Base-by-base conservation (phyloP, 2,797 vertebrate genomes). In the Chloroceryle amazona region DNA sequence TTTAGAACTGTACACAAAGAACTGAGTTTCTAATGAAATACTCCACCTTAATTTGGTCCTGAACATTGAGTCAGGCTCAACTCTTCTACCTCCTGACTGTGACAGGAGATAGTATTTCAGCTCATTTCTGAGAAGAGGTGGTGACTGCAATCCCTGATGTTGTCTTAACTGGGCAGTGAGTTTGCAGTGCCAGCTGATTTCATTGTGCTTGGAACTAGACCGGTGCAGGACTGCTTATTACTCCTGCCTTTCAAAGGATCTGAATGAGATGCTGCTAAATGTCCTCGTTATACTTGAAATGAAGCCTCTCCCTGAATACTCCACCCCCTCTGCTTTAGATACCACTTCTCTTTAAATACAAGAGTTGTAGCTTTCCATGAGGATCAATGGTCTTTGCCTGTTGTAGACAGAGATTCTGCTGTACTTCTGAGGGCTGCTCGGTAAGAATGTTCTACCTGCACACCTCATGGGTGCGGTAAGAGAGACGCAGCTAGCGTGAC, bases 381-480 rank as follows among this genome's bases (percentile, higher is more conserved):
- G 12, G 13, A n/a, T 61, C 46, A 37, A 2, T 3, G 3, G 2
- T 13, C 15, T 72, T 58, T 65, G 41, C 52, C 31, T 55, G 0
- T 54, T 91, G 31, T 26, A 8, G 47, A 13, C 12, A 9, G 78
- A 81, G 41, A 81, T 6, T 62, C 46, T 33, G 5, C 21, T 83
- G 1, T 16, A 49, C 21, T 3, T 1, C 22, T 28, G 15, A 78
- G 37, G 25, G 3, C 20, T 67, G 3, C 10, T 46, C 8, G 3
- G 31, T 17, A 33, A 68, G 18, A 57, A 31, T 26, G 31, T 4
- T 76, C 13, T 74, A 19, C 11, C 10, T 0, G 1, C 29, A 51
- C 14, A 41, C 4, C 12, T 80, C 1, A 0, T 29, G 10, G 6
- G 2, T 73, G 37, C 39, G 29, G 8, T 47, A 19, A 47, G 35